Percentiles rank a stretch among this genome's conserved stretches.
phyloP scores from a whole-genome alignment of 2,113 vertebrate species.

The Daphoenositta chrysoptera region DNA sequence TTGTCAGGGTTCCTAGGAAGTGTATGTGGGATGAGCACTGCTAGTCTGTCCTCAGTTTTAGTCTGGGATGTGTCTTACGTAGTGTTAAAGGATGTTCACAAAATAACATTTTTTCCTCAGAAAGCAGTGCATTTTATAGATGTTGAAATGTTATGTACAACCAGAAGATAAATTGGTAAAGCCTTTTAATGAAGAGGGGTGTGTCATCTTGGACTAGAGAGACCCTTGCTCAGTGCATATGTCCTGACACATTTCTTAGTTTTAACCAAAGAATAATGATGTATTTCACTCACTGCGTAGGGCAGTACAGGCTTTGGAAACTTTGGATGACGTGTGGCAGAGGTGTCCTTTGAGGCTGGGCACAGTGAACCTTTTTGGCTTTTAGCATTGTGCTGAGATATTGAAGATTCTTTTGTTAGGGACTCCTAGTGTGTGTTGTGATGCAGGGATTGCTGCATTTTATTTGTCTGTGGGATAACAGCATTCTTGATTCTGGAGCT shows the following conservation, averaged over 20 bases:
- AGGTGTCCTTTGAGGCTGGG: background rate
- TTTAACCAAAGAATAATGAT: background rate
- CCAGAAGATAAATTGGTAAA: background rate
- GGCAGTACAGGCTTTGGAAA: fast-evolving
- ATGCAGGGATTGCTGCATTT: background rate
- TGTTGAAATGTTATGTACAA: background rate
- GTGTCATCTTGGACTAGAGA: background rate
- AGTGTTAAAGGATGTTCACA: background rate
- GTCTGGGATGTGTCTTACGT: fast-evolving
- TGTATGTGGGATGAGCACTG: background rate
- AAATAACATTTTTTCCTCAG: background rate
- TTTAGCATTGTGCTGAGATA: background rate
- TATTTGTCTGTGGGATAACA: background rate
- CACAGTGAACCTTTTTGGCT: background rate
- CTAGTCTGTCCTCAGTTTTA: background rate
- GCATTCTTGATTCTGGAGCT: background rate
- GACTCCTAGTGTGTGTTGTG: background rate
- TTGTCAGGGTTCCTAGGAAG: background rate
- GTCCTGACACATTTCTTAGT: background rate
- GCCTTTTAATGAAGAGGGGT: background rate
- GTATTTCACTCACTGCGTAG: background rate
- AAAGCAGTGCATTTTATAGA: background rate
- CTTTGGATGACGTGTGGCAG: background rate
- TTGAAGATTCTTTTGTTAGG: background rate
- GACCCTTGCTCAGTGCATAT: background rate